Base-by-base conservation (phyloP, 2,888 invertebrate species). In the Drosophila fulvimacula region DNA sequence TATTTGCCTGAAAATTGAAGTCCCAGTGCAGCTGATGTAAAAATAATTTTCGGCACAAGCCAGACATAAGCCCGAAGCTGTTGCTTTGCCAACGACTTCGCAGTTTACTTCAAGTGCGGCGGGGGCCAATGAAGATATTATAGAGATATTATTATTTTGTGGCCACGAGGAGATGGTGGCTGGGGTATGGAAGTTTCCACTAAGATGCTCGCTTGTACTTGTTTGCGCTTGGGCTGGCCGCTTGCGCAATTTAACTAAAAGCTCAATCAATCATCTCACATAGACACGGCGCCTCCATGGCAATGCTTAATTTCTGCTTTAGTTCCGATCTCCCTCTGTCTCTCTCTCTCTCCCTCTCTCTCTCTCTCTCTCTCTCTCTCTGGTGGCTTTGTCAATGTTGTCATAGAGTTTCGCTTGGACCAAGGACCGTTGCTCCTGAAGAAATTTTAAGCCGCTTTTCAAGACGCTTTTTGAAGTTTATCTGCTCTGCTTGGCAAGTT, bases 261-360 rank as follows among this genome's bases (percentile, higher is more conserved):
- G 85, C 84, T 79, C 82, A 84, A 84, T 84, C 85, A 84, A 84
- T 84, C 84, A 84, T 82, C 76, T 69, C 67, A 56, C 58, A 63
- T 42, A 57, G 65, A 48, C 44, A 48, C 44, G 60, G 63, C 72
- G 60, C 68, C 76, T 66, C 75, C 76, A 69, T 69, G 72, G 75
- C 39, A 73, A 73, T 84, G 70, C 79, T 82, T 83, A 71, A 79
- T 81, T 81, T 79, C 63, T 73, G 74, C 73, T 56, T 64, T 53
- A 11, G 39, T 60, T 57, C 39, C 61, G 17, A n/a, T 17, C 27
- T 3, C 15, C 24, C 21, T 24, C 19, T 4, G 9, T 13, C 39
- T 17, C 1, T 6, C 19, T 13, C 41, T 42, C 10, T 19, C 17
- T 19, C 19, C 2, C 17, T 42, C 6, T 13, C 19, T 41, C 11